Percentiles rank a stretch among this genome's conserved stretches.
phyloP scores from a whole-genome alignment of 2,888 invertebrate species.

The Anarsia innoxiella region DNA sequence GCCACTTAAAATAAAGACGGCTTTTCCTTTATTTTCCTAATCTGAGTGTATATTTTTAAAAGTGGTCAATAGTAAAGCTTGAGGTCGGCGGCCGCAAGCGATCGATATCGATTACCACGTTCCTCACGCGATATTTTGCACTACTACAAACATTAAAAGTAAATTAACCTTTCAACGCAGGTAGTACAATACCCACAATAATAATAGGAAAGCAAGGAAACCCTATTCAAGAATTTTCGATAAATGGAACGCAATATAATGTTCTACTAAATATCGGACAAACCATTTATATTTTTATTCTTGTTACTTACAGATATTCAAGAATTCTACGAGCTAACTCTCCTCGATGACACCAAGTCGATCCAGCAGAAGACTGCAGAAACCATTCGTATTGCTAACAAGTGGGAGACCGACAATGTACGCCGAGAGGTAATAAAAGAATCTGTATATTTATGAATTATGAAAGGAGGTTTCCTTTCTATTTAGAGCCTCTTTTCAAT shows the following conservation, averaged over 20 bases:
- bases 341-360: conserved; percentile 96
- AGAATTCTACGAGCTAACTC: conserved; percentile 98
- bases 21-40: too few relatives aligned
- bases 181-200: too few relatives aligned
- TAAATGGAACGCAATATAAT: too few relatives aligned
- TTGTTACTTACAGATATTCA: conserved; percentile 92
- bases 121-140: conserved; percentile 15
- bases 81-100: conserved; percentile 12
- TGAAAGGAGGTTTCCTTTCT: too few relatives aligned
- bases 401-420: conserved; percentile 85
- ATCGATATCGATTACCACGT: conserved; percentile 12
- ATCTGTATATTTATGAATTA: too few relatives aligned
- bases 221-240: too few relatives aligned
- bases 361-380: conserved; percentile 97
- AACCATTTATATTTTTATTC: too few relatives aligned
- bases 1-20: too few relatives aligned
- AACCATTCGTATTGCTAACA: conserved; percentile 95
- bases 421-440: conserved; percentile 64
- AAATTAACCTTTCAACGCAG: not conserved
- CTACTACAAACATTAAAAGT: conserved; percentile 2
- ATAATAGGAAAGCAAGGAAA: too few relatives aligned
- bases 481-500: too few relatives aligned
- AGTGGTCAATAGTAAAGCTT: too few relatives aligned
- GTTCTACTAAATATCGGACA: too few relatives aligned
- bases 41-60: not conserved